Evolutionary conservation across 2,797 vertebrate genomes (phyloP).

Genomic region (Phrynocephalus vlangalii): DNA sequence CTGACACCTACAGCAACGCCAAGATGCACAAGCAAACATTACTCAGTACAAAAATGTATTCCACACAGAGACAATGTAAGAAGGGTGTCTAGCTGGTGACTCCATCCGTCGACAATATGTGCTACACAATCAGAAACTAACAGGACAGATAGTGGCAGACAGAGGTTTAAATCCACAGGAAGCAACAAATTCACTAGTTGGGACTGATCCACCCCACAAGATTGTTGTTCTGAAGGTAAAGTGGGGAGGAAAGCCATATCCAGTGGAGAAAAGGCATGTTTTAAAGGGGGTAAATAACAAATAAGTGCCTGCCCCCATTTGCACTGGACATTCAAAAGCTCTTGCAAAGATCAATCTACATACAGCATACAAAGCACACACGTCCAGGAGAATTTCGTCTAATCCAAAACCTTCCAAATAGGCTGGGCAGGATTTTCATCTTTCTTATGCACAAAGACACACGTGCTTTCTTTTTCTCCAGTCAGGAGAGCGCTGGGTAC

Average conservation of each 20-base stretch:
- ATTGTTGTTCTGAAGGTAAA: neutral
- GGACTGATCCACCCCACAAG: neutral
- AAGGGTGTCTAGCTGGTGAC: too few species aligned
- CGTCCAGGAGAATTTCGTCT: too few species aligned
- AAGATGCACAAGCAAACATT: neutral
- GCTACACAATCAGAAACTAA: too few species aligned
- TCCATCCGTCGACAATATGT: neutral
- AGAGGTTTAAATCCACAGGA: neutral
- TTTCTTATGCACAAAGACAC: too few species aligned
- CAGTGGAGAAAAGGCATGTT: neutral
- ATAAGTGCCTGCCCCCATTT: neutral
- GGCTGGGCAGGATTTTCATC: too few species aligned
- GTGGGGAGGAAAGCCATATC: neutral
- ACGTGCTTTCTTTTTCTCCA: too few species aligned
- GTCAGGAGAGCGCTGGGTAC: too few species aligned
- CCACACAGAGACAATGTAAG: neutral
- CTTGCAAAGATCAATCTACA: too few species aligned
- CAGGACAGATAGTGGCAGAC: neutral
- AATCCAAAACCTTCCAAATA: too few species aligned
- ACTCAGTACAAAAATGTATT: too few species aligned
- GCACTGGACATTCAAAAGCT: too few species aligned
- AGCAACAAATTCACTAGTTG: neutral
- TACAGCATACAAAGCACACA: too few species aligned
- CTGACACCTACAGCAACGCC: neutral
- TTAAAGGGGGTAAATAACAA: neutral